Conservation (phyloP, 2,888 invertebrate species). For the Pandemis heparana region DNA sequence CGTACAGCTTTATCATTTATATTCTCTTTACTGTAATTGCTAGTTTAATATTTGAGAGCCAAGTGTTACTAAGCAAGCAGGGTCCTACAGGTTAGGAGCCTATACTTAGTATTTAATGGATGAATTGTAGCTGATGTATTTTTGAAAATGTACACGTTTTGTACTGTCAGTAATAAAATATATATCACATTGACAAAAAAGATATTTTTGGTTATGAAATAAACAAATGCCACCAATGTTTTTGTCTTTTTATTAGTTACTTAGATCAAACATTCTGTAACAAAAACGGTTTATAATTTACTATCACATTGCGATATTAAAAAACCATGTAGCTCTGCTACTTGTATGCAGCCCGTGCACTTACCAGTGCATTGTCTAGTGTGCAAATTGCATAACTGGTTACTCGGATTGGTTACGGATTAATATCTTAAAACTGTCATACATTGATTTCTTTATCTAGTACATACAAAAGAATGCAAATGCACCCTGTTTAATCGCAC, state of each 20-base stretch:
- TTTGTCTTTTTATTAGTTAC: constrained; percentile 20
- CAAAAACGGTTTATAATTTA: constrained; percentile 18
- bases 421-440: neutral
- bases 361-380: neutral
- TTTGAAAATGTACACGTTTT: constrained; percentile 48
- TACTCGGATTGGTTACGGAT: neutral
- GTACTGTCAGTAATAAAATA: constrained; percentile 47
- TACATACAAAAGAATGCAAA: constrained; percentile 3
- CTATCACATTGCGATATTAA: constrained; percentile 23
- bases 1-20: constrained; percentile 28
- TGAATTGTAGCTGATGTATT: constrained; percentile 45
- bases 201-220: constrained; percentile 35
- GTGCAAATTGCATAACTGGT: neutral
- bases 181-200: constrained; percentile 28
- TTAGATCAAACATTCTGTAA: constrained; percentile 20
- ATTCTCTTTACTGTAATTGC: constrained; percentile 34
- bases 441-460: constrained; percentile 1
- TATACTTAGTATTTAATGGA: constrained; percentile 45
- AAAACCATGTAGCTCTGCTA: constrained; percentile 25
- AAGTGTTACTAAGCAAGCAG: constrained; percentile 41
- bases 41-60: constrained; percentile 22
- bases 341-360: neutral
- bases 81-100: constrained; percentile 46
- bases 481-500: constrained; percentile 6
- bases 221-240: constrained; percentile 13